Evolutionary conservation across 1,140 invertebrate species (phyloP), one percentile per base, ranked within the genome.

Genomic region (Drosophila azteca): DNA sequence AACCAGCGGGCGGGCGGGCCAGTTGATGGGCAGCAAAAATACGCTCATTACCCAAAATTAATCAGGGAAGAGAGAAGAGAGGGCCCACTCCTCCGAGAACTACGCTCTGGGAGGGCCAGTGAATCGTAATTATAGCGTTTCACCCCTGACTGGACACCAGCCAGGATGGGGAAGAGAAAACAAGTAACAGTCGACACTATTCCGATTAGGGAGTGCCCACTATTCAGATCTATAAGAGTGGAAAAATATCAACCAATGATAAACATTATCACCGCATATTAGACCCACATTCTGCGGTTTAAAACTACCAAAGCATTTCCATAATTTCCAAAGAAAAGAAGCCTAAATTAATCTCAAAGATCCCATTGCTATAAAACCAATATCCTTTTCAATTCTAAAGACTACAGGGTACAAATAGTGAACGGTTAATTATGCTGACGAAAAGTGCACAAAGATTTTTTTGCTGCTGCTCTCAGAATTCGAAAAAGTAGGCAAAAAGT

Each of bases 371-470:
- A 3, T 1, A 8, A 35, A 1, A 11, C 31, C 9, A 35, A 35
- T 13, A 39, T 39, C 11, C 35, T 13, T 4, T 39, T 39, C 3
- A 0, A 39, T 13, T 11, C 11, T 5, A 39, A 39, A 39, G 11
- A 39, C 11, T 7, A 44, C 20, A n/a, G 52, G 35, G 7, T 46
- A 43, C 51, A 76, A 84, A 69, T 57, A 63, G 22, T 53, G 46
- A 55, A 52, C 44, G 64, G 62, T 81, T 73, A 85, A 85, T 85
- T 81, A 74, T 87, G 81, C 64, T 69, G 46, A 58, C 60, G 52
- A 78, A 62, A 73, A 67, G 57, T 54, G 29, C 45, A 55, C 57
- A 50, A 39, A 68, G 52, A 44, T 73, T 73, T 66, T 63, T 41
- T 51, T 46, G 11, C 26, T 46, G n/a, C 17, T 44, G 54, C 29